Conservation (phyloP, 1,140 invertebrate species). For the Centruroides vittatus region DNA sequence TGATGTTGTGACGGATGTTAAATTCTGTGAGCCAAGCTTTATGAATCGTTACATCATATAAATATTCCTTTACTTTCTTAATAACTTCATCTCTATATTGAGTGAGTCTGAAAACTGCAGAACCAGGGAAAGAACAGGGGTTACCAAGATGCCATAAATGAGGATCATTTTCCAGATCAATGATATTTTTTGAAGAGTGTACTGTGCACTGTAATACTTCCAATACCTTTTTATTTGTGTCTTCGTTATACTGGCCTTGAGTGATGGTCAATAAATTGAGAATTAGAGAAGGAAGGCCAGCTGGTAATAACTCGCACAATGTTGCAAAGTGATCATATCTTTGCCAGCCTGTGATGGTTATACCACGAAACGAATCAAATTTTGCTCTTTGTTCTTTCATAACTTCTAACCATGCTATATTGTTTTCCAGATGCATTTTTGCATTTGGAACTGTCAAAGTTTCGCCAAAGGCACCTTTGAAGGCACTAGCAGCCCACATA, state of each 20-base stretch:
- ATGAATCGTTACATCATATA: slow-evolving; percentile 24
- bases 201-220: slow-evolving; percentile 37
- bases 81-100: slow-evolving; percentile 29
- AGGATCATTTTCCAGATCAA: slow-evolving; percentile 43
- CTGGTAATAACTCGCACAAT: slow-evolving; percentile 71
- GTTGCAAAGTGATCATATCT: slow-evolving; percentile 84
- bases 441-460: slow-evolving; percentile 47
- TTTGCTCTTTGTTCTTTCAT: slow-evolving; percentile 38
- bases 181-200: slow-evolving; percentile 3
- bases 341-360: slow-evolving; percentile 54
- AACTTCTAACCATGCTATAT: slow-evolving; percentile 50
- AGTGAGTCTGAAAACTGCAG: slow-evolving; percentile 40
- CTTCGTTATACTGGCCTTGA: slow-evolving; percentile 42
- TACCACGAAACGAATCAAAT: slow-evolving; percentile 41
- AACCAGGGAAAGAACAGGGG: slow-evolving; percentile 39
- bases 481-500: slow-evolving; percentile 80
- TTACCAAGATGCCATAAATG: slow-evolving; percentile 41
- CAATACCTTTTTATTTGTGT: slow-evolving; percentile 35
- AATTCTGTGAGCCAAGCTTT: slow-evolving; percentile 63
- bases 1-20: slow-evolving; percentile 59
- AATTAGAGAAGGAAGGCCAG: slow-evolving; percentile 58
- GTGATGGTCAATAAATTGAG: slow-evolving; percentile 42
- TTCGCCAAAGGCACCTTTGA: slow-evolving; percentile 66
- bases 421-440: slow-evolving; percentile 50
- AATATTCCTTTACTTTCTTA: slow-evolving; percentile 26